Evolutionary conservation across 2,888 invertebrate genomes (phyloP).

Genomic region (Aphelenchoides bicaudatus): DNA sequence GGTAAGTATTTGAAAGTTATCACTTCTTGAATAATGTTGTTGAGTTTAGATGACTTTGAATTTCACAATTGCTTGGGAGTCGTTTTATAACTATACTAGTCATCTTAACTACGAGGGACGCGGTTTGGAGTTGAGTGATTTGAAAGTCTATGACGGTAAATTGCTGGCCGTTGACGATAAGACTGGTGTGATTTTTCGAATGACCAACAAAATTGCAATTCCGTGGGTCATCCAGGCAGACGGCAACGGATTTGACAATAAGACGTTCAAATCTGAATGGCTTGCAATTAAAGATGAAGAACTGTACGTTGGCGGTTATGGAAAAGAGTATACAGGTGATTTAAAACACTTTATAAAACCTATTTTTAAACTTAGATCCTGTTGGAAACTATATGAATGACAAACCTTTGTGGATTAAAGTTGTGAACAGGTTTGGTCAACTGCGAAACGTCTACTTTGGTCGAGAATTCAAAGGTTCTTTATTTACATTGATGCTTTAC

Average conservation of each 20-base stretch:
- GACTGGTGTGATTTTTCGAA: conserved; percentile 68
- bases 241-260: conserved; percentile 19
- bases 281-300: conserved; percentile 82
- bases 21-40: not conserved
- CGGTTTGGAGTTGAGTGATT: conserved; percentile 92
- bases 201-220: conserved; percentile 20
- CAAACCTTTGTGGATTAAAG: conserved; percentile 88
- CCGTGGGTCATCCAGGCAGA: conserved; percentile 24
- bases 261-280: conserved; percentile 90
- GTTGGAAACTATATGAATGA: conserved; percentile 69
- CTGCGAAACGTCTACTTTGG: conserved; percentile 69
- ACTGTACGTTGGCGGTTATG: conserved; percentile 78
- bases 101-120: conserved; percentile 76
- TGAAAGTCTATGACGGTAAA: conserved; percentile 76
- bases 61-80: conserved; percentile 17
- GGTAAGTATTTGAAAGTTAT: not conserved
- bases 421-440: conserved; percentile 68
- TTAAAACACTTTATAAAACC: not conserved
- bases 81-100: conserved; percentile 16
- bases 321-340: no score
- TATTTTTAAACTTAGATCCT: conserved; percentile 72
- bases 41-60: conserved; percentile 15
- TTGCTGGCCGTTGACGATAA: conserved; percentile 85
- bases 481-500: no score
- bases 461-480: conserved; percentile 64